phyloP scores from a whole-genome alignment of 2,888 invertebrate genomes.

The Esperia sulphurella region DNA sequence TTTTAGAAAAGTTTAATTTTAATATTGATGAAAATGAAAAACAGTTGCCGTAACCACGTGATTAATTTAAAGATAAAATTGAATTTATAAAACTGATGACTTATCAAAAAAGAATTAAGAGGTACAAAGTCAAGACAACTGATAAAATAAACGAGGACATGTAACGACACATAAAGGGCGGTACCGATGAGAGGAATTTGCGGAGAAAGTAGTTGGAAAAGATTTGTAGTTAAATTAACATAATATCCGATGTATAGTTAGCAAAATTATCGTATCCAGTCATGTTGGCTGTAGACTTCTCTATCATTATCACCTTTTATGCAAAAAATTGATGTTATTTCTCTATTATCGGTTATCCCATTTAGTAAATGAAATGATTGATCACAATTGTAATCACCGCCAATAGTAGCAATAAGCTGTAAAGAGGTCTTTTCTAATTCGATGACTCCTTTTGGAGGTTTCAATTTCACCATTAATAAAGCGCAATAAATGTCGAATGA shows the following conservation, averaged over 20 bases:
- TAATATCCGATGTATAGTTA: not conserved
- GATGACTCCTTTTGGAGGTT: slow-evolving; percentile 19
- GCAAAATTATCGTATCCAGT: no score
- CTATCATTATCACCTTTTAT: no score
- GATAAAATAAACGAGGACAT: slow-evolving; percentile 7
- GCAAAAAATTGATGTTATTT: no score
- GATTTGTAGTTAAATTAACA: slow-evolving; percentile 19
- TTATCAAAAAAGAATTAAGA: not conserved
- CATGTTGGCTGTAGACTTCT: no score
- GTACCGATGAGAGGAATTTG: slow-evolving; percentile 6
- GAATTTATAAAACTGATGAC: no score
- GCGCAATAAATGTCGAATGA: slow-evolving; percentile 26
- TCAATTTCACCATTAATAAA: slow-evolving; percentile 36
- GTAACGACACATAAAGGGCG: slow-evolving; percentile 14
- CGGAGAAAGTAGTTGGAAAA: slow-evolving; percentile 23
- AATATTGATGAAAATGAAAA: not conserved
- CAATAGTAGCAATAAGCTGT: not conserved
- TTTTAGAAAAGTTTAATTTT: not conserved
- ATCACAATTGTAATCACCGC: no score
- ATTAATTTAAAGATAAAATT: no score
- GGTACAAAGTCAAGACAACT: not conserved
- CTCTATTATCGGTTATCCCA: no score
- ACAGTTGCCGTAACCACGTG: no score
- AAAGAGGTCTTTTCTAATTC: slow-evolving; percentile 15
- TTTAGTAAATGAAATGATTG: no score